Base-by-base conservation (phyloP, 2,797 vertebrate species). In the Tolypeutes matacus region DNA sequence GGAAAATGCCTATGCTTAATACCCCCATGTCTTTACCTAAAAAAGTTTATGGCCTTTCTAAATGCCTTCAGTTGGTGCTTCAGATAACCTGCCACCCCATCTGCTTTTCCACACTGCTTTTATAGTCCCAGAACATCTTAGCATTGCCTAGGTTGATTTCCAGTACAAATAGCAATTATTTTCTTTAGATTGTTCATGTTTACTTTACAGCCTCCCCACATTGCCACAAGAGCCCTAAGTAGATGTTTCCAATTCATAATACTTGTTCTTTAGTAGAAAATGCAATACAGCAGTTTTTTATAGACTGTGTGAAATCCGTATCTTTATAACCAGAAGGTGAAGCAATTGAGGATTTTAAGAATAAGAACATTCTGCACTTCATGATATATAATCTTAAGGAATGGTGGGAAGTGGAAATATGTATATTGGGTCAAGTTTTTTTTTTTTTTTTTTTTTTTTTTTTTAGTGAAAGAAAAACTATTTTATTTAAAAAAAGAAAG, bases 291-390 rank as follows among this genome's bases (percentile, higher is more conserved):
- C 42, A 78, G 7, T 65, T 72, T 65, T 7, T 80, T 62, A 72
- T 87, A 6, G 49, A 42, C 17, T 80, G 5, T 67, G 51, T 76
- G 31, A 53, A 58, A 23, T 70, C 56, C 80, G 2, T 89, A 0
- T 58, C 2, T 95, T 83, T 84, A 27, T 93, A 64, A 46, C 51
- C 49, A 93, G 87, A 15, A 83, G 53, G 86, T 25, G 23, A 86
- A 46, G 62, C 39, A 96, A 91, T 95, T 78, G 51, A 89, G 36
- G 70, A 34, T 84, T 58, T 49, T 49, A 83, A 91, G 31, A 20
- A 81, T 53, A 34, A 21, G 46, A 18, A 62, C 64, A 89, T 82
- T 69, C 9, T 34, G 0, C 12, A 93, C 14, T 3, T 2, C 51
- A 77, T 80, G 91, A 75, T 92, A 36, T 17, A n/a, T 53, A 56